Base-by-base conservation (phyloP, 37 sponge, comb jelly and placozoan species). In the Chondrilla cf. caribensis region DNA sequence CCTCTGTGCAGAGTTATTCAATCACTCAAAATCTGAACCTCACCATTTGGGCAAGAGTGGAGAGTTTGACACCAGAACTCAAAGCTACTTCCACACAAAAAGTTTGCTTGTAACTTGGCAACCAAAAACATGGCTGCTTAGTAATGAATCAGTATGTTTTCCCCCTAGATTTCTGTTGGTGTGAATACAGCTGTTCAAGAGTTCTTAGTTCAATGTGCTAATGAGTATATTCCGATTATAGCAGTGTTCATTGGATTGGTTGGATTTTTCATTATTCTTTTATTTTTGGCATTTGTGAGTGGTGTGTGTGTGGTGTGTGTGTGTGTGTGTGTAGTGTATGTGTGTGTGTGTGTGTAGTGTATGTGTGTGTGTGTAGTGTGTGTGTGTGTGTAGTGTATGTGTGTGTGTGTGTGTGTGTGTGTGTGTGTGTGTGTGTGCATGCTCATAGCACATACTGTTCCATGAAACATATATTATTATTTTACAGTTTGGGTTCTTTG, bases 121-220 rank as follows among this genome's bases (percentile, higher is more conserved):
- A 47, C 51, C 11, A n/a, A n/a, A n/a, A n/a, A n/a, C n/a, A n/a
- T n/a, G 51, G 11, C 6, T 47, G 11, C 51, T 11, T 11, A 14
- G 51, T 47, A 47, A 47, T 47, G 6, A 47, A 14, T 11, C 6
- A 14, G 9, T 47, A 47, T 47, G 51, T 14, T 47, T 47, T 47
- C 51, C 11, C 19, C 29, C n/a, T 26, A 70, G 71, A 7, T 38
- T 5, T 28, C 37, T 3, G 31, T 70, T 29, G 31, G 31, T 32
- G 39, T 70, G 39, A 70, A 70, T 70, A 38, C 71, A 22, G 71
- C 71, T 38, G 71, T 70, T 38, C 71, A 70, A 18, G 71, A 70
- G 71, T 70, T 37, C 18, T 5, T 29, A 8, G 28, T 36, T 19
- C 71, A 70, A 18, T 70, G 71, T 36, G 38, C 71, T 18, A 70